Conservation (phyloP, 2,113 vertebrate genomes). For the Ochotona princeps region DNA sequence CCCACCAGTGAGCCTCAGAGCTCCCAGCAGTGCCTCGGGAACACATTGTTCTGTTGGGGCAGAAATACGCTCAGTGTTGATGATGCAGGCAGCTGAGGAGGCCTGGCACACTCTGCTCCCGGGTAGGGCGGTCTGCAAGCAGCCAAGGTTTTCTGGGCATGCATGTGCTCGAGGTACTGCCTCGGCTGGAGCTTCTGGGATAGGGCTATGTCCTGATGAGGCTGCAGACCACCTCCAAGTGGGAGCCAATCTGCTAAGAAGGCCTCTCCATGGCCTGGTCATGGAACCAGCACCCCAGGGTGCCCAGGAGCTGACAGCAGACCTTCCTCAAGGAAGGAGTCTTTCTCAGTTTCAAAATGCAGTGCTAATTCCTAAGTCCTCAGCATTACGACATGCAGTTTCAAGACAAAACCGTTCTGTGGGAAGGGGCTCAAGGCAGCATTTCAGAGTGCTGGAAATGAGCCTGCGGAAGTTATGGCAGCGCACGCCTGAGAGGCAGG, state of each 20-base stretch:
- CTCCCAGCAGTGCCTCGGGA: not conserved
- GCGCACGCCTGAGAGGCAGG: not conserved
- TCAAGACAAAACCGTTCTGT: not conserved
- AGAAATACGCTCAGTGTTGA: slow-evolving; percentile 59
- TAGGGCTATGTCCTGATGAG: not conserved
- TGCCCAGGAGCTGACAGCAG: not conserved
- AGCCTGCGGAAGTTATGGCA: not conserved
- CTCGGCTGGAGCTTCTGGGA: not conserved
- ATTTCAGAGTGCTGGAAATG: not conserved
- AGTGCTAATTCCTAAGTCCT: slow-evolving; percentile 27
- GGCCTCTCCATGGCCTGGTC: not conserved
- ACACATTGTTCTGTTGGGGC: slow-evolving; percentile 72
- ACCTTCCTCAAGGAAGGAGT: not conserved
- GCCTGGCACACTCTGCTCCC: slow-evolving; percentile 26
- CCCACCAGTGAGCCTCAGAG: slow-evolving; percentile 21
- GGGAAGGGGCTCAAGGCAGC: not conserved
- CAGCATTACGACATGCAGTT: not conserved
- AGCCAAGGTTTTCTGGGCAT: not conserved
- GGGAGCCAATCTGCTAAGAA: not conserved
- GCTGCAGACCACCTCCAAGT: not conserved
- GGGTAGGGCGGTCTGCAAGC: not conserved
- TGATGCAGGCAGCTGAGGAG: slow-evolving; percentile 56
- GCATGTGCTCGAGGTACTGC: not conserved
- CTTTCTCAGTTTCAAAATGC: not conserved
- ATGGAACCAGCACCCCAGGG: rapidly evolving